phyloP scores from a whole-genome alignment of 2,888 invertebrate species.

The Tenthredo notha region DNA sequence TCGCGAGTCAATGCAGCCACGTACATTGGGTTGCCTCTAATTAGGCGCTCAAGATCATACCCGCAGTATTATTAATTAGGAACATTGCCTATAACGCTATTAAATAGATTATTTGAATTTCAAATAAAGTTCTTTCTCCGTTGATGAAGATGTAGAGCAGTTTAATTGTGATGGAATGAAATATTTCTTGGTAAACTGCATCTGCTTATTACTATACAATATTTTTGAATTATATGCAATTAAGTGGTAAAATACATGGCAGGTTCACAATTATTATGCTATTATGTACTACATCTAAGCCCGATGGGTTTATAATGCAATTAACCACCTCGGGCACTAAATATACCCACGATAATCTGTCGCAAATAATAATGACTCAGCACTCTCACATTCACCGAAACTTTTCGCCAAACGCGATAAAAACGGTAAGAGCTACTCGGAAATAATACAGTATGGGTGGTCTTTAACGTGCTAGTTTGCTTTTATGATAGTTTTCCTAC shows the following conservation, averaged over 20 bases:
- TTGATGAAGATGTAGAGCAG: not conserved
- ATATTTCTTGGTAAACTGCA: not conserved
- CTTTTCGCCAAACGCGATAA: not conserved
- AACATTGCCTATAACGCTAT: not conserved
- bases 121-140: not conserved
- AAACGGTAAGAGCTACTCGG: not conserved
- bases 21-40: not conserved
- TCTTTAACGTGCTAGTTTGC: not conserved
- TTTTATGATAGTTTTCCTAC: not conserved
- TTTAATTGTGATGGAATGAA: not conserved
- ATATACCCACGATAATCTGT: not conserved
- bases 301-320: not conserved
- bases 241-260: not conserved
- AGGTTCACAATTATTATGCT: not conserved
- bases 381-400: not conserved
- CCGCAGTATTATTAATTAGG: not conserved
- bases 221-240: not conserved
- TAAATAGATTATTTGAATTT: not conserved
- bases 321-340: not conserved
- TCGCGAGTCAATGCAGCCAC: not conserved
- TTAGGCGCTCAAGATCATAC: not conserved
- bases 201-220: not conserved
- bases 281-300: not conserved
- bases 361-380: not conserved
- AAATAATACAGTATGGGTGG: not conserved